A percentile compares a stretch with the other conserved stretches of the same genome.
Conservation (phyloP, 2,888 invertebrate genomes). For the Tolmerus cingulatus region DNA sequence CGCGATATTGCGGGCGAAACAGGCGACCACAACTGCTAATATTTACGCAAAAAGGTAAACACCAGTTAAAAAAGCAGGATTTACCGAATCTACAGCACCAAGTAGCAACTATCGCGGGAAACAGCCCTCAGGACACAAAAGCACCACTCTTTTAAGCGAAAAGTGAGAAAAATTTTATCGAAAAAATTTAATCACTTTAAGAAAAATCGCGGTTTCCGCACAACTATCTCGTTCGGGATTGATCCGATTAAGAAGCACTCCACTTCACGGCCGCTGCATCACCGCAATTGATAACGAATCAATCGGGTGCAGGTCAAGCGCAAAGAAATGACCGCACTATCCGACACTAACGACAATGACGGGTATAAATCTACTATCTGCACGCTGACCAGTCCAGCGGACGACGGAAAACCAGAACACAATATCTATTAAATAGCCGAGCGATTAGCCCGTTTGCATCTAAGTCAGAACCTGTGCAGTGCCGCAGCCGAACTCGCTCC, state of each 20-base stretch:
- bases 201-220: neutral
- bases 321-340: neutral
- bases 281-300: conserved; percentile 5
- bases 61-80: neutral
- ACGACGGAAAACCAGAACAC: neutral
- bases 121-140: neutral
- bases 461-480: neutral
- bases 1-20: neutral
- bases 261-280: neutral
- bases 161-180: neutral
- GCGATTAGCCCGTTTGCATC: neutral
- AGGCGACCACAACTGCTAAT: neutral
- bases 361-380: neutral
- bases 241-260: neutral
- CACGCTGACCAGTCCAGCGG: neutral
- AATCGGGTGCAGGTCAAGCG: neutral
- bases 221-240: neutral
- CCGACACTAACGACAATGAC: neutral
- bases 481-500: neutral
- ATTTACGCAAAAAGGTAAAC: neutral
- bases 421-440: neutral
- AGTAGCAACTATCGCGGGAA: neutral
- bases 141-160: neutral
- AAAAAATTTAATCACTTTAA: neutral
- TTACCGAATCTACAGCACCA: neutral